Conservation (phyloP, 2,888 invertebrate species). For the Tryphoninae sp. region DNA sequence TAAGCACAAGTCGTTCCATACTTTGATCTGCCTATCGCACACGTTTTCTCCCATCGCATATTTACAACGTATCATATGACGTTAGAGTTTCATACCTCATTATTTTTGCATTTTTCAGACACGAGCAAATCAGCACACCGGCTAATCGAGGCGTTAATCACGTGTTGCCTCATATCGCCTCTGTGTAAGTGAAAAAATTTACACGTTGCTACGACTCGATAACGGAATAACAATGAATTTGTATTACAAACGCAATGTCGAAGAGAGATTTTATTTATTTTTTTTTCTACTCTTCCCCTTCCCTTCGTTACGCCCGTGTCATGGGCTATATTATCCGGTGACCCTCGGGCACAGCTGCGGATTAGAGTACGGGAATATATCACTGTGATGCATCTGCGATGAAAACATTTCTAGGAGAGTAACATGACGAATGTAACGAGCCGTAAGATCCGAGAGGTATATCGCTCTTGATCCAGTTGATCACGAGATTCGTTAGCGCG, state of each 20-base stretch:
- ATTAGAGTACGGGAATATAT: conserved; percentile 70
- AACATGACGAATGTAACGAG: conserved; percentile 6
- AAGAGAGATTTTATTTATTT: conserved; percentile 5
- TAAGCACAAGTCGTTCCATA: not conserved
- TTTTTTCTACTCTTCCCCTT: not conserved
- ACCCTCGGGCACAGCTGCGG: conserved; percentile 74
- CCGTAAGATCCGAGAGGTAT: conserved; percentile 3
- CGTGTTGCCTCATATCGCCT: conserved; percentile 77
- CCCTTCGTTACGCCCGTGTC: not conserved
- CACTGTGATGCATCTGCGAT: conserved; percentile 64
- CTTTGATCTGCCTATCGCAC: not conserved
- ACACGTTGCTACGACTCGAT: conserved; percentile 6
- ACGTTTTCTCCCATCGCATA: not conserved
- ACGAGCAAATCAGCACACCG: conserved; percentile 77
- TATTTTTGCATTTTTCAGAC: conserved; percentile 69
- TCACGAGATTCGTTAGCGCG: conserved; percentile 35
- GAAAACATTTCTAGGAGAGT: conserved; percentile 70
- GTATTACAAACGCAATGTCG: conserved; percentile 32
- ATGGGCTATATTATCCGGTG: conserved; percentile 55
- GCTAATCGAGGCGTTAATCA: conserved; percentile 78
- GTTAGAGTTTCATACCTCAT: not conserved
- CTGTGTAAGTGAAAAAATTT: conserved; percentile 73
- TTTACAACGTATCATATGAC: not conserved
- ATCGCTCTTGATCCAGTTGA: conserved; percentile 37
- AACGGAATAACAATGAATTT: conserved; percentile 42